phyloP scores from a whole-genome alignment of 37 sponge, comb jelly and placozoan species.

The Cliona cf. orientalis region DNA sequence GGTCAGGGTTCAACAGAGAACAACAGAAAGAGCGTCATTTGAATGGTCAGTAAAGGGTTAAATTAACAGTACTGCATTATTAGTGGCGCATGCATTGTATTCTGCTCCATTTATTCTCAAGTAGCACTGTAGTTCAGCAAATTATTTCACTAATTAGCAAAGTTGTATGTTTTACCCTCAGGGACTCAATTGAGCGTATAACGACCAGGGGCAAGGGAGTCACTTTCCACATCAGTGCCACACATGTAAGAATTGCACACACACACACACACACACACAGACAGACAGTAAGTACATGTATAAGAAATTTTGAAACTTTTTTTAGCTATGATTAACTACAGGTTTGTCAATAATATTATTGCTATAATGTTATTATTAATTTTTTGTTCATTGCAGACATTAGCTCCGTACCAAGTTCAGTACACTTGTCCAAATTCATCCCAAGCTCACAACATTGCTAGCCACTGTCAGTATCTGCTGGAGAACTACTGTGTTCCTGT shows the following conservation, averaged over 20 bases:
- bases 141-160: too few species aligned
- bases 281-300: too few species aligned
- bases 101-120: too few species aligned
- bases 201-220: slow-evolving; percentile 10
- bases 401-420: slow-evolving; percentile 24
- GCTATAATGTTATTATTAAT: not conserved
- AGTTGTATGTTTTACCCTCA: not conserved
- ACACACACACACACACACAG: not conserved
- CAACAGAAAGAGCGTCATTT: not conserved
- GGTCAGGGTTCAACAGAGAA: slow-evolving; percentile 14
- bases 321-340: too few species aligned
- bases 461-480: slow-evolving; percentile 29
- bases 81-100: not conserved
- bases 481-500: slow-evolving; percentile 1
- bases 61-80: not conserved
- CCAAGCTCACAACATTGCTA: slow-evolving; percentile 22
- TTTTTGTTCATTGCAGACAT: not conserved
- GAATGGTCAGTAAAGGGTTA: not conserved
- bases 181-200: slow-evolving; percentile 18
- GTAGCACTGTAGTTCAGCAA: too few species aligned
- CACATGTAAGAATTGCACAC: slow-evolving; percentile 15
- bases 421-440: slow-evolving; percentile 32
- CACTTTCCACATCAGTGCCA: slow-evolving; percentile 8
- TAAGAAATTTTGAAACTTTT: too few species aligned
- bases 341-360: not conserved